Evolutionary conservation across 2,113 vertebrate genomes (phyloP).

Genomic region (Pollachius pollachius): DNA sequence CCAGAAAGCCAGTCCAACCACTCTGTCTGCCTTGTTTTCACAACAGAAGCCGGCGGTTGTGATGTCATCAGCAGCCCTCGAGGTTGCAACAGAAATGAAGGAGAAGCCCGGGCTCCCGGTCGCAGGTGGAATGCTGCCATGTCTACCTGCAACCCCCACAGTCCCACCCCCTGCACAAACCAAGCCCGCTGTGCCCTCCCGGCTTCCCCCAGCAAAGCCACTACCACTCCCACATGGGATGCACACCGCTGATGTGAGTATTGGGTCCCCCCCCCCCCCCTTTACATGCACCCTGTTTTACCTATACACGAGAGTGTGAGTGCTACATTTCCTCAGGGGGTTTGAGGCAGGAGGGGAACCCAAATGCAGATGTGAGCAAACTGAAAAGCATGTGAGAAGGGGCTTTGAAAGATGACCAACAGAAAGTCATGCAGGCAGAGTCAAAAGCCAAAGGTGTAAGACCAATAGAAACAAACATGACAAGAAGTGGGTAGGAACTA

Average conservation of each 20-base stretch:
- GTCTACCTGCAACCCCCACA: constrained; percentile 60
- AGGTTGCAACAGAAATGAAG: constrained; percentile 34
- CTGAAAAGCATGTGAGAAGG: too few relatives aligned
- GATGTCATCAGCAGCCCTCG: constrained; percentile 8
- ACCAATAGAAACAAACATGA: too few relatives aligned
- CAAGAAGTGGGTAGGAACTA: too few relatives aligned
- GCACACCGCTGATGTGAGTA: constrained; percentile 45
- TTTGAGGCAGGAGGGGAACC: too few relatives aligned
- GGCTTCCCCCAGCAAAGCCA: constrained; percentile 9
- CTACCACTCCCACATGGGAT: constrained; percentile 20
- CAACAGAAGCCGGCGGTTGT: constrained; percentile 46
- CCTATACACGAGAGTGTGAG: too few relatives aligned
- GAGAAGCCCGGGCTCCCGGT: constrained; percentile 28
- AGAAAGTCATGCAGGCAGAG: too few relatives aligned
- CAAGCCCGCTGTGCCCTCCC: constrained; percentile 12
- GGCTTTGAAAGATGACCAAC: too few relatives aligned
- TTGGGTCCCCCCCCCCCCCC: too few relatives aligned
- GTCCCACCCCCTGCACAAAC: constrained; percentile 12
- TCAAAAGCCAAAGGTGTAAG: too few relatives aligned
- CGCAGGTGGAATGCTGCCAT: constrained; percentile 45
- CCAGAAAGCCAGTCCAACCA: not conserved
- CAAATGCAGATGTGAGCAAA: too few relatives aligned
- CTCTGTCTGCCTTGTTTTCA: constrained; percentile 8
- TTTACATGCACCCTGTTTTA: too few relatives aligned
- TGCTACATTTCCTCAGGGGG: too few relatives aligned